Percentiles rank a stretch among this genome's conserved stretches.
Conservation (phyloP, 2,797 vertebrate species). For the Calcarius lapponicus region DNA sequence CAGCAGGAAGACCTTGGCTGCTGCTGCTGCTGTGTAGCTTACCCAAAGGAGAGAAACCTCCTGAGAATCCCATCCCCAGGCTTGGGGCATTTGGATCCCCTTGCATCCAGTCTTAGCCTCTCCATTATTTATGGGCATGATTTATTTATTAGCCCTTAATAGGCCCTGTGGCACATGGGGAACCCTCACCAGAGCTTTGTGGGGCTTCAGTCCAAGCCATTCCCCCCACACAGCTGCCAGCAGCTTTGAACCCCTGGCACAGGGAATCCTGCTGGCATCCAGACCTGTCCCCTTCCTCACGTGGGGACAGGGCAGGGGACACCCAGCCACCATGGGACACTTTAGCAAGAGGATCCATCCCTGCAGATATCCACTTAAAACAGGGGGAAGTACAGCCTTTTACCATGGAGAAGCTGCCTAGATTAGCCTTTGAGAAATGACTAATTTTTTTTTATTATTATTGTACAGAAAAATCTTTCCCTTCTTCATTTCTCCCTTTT, state of each 20-base stretch:
- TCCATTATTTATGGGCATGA: neutral
- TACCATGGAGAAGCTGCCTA: neutral
- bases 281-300: neutral
- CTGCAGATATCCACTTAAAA: neutral
- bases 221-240: fast-evolving
- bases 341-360: neutral
- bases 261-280: neutral
- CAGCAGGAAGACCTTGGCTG: neutral
- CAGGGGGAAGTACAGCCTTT: neutral
- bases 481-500: conserved; percentile 40
- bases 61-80: neutral
- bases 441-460: neutral
- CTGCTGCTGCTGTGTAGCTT: neutral
- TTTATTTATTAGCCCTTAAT: neutral
- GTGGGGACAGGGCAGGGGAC: neutral
- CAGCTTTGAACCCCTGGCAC: neutral
- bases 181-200: neutral
- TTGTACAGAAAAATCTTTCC: conserved; percentile 35
- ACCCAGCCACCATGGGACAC: fast-evolving
- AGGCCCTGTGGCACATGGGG: neutral
- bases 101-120: neutral
- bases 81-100: neutral
- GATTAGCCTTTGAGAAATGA: neutral
- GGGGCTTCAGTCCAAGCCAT: neutral
- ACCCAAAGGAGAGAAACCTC: neutral